Base-by-base conservation (phyloP, 2,797 vertebrate genomes). In the Lagorchestes hirsutus region DNA sequence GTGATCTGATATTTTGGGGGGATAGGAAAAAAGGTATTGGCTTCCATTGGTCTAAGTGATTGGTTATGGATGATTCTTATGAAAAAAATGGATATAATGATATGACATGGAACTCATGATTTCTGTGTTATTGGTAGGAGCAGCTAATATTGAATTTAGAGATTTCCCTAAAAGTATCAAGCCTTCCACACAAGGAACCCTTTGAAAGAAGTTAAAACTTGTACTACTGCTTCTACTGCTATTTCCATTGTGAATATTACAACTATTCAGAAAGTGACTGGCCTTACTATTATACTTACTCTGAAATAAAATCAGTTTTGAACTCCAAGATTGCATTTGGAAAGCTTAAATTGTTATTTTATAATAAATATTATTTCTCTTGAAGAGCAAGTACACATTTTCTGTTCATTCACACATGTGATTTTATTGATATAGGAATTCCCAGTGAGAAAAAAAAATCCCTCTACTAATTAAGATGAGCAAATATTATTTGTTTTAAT, bases 201-300 rank as follows among this genome's bases (percentile, higher is more conserved):
- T 67, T 67, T 67, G 62, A n/a, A 67, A 67, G 34, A n/a, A 16
- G 5, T 67, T n/a, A 67, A 67, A 62, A 67, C 13, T 67, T 16
- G 31, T 34, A 1, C 31, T 22, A 40, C n/a, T 74, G 1, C 67
- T 40, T 18, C 67, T 22, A 8, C n/a, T 34, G 31, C 59, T 62
- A 4, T 13, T 62, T 1, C 3, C 2, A 31, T 13, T 31, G 10
- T 11, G 2, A 62, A 0, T 8, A 40, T 40, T 22, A 40, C 2
- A 22, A 74, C 67, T 74, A 74, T 8, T 74, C 67, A 74, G 5
- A 74, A 40, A 74, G 8, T 24, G 0, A 74, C 0, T 22, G 34
- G 3, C 22, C n/a, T 11, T 12, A 34, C 34, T 62, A 62, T 62
- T 62, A 34, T 74, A 74, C 18, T 3, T 22, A 74, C 1, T 40